These are phyloP conservation scores for Psammodynastes pulverulentus DNA, from an alignment of 2,113 vertebrate species.

Conservation along the genomic window DNA sequence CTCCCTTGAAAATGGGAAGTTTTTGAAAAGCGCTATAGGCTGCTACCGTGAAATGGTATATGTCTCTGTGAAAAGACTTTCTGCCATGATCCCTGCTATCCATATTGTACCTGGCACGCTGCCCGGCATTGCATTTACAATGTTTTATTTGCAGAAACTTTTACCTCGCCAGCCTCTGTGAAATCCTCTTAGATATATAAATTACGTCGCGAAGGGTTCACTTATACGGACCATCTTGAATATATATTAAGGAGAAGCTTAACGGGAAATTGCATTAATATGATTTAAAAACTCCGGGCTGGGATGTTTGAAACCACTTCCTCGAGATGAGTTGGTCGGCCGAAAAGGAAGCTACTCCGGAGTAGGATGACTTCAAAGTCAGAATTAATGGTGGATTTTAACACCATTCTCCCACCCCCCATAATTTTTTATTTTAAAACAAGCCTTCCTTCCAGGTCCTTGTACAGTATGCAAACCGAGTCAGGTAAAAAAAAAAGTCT, in stretches of 20 bases:
- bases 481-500: not conserved
- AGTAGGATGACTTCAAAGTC: not conserved
- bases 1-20: slow-evolving; percentile 59
- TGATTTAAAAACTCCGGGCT: slow-evolving; percentile 53
- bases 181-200: slow-evolving; percentile 72
- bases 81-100: slow-evolving; percentile 64
- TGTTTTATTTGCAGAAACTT: slow-evolving; percentile 71
- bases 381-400: slow-evolving; percentile 10
- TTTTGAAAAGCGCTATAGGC: slow-evolving; percentile 54
- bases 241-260: slow-evolving; percentile 58
- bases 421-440: not conserved
- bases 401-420: slow-evolving; percentile 2
- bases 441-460: not conserved
- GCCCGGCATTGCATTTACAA: slow-evolving; percentile 71
- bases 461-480: not conserved
- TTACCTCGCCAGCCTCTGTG: slow-evolving; percentile 67
- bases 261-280: slow-evolving; percentile 60
- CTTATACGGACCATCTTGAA: slow-evolving; percentile 59
- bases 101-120: slow-evolving; percentile 65
- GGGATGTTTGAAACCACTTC: slow-evolving; percentile 26
- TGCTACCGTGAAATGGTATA: slow-evolving; percentile 56
- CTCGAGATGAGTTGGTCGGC: not conserved
- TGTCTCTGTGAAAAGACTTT: slow-evolving; percentile 47
- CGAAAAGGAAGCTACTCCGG: not conserved
- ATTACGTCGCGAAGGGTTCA: slow-evolving; percentile 69